These are phyloP conservation scores for Borostomias antarcticus DNA, from an alignment of 2,797 vertebrate species.

Conservation along the genomic window DNA sequence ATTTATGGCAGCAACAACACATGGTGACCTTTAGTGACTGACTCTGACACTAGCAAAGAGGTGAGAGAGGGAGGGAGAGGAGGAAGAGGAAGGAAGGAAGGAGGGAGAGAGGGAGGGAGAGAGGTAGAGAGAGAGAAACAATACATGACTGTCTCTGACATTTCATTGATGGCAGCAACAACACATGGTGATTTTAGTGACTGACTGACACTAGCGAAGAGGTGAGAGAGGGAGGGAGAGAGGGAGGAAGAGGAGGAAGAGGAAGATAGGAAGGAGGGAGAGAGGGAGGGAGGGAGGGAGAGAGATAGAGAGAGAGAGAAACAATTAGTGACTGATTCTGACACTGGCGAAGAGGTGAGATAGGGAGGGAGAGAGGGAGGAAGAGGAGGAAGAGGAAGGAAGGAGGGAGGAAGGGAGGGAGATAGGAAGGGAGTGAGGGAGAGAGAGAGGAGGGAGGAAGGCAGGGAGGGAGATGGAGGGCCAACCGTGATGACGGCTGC, in stretches of 20 bases:
- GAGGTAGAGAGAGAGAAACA: not conserved
- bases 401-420: constrained; percentile 27
- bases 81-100: not conserved
- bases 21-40: constrained; percentile 56
- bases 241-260: constrained; percentile 39
- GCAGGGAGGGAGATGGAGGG: constrained; percentile 29
- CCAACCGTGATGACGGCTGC: constrained; percentile 40
- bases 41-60: constrained; percentile 34
- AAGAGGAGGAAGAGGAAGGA: constrained; percentile 8
- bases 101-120: constrained; percentile 32
- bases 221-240: constrained; percentile 50
- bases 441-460: no score
- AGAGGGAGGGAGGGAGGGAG: no score
- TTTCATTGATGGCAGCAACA: constrained; percentile 54
- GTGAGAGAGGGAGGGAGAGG: constrained; percentile 37
- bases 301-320: no score
- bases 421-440: no score
- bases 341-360: constrained; percentile 37
- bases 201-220: constrained; percentile 33
- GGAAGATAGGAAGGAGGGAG: not conserved
- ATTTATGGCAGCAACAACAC: constrained; percentile 47
- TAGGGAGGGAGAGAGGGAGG: constrained; percentile 35
- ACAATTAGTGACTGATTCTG: constrained; percentile 40
- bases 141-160: constrained; percentile 40
- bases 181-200: constrained; percentile 56